A percentile compares a stretch with the other conserved stretches of the same genome.
phyloP scores from a whole-genome alignment of 2,888 invertebrate genomes.

The Ophioninae sp. region DNA sequence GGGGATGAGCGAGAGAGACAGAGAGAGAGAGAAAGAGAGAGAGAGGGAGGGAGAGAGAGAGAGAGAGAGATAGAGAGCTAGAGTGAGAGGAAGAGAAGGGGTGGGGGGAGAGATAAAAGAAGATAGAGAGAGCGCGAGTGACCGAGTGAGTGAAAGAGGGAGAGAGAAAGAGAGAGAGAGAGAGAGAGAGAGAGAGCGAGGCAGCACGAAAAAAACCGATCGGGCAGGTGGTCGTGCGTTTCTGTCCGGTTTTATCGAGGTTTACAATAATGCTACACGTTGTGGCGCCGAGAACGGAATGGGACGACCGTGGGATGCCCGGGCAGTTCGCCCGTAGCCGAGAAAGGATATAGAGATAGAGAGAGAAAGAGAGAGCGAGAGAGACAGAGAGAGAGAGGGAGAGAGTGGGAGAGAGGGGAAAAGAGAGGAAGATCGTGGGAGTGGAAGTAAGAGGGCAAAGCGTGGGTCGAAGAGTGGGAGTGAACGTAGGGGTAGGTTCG shows the following conservation, averaged over 20 bases:
- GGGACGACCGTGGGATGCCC: constrained; percentile 80
- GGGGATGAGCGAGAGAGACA: background rate
- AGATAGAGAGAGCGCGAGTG: constrained; percentile 61
- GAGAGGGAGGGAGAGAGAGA: constrained; percentile 63
- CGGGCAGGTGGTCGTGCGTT: constrained; percentile 67
- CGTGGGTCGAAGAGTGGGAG: constrained; percentile 55
- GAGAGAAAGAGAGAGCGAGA: constrained; percentile 32
- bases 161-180: background rate
- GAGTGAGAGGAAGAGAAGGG: too few species aligned
- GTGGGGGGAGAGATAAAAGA: too few species aligned
- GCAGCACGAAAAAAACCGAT: constrained; percentile 46
- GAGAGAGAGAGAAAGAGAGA: constrained; percentile 47
- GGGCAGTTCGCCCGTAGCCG: constrained; percentile 79
- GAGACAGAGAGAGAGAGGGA: constrained; percentile 25
- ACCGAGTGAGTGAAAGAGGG: constrained; percentile 57
- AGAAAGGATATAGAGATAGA: constrained; percentile 72
- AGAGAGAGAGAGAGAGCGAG: constrained; percentile 38
- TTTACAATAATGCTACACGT: constrained; percentile 76
- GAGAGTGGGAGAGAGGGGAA: constrained; percentile 22
- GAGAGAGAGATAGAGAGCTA: constrained; percentile 64
- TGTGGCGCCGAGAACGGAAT: constrained; percentile 81
- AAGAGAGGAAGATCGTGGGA: constrained; percentile 21
- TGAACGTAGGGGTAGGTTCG: constrained; percentile 54
- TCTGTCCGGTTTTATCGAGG: constrained; percentile 67
- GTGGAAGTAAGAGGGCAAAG: constrained; percentile 32